Base-by-base conservation (phyloP, 2,888 invertebrate species). In the Cremastinae sp. region DNA sequence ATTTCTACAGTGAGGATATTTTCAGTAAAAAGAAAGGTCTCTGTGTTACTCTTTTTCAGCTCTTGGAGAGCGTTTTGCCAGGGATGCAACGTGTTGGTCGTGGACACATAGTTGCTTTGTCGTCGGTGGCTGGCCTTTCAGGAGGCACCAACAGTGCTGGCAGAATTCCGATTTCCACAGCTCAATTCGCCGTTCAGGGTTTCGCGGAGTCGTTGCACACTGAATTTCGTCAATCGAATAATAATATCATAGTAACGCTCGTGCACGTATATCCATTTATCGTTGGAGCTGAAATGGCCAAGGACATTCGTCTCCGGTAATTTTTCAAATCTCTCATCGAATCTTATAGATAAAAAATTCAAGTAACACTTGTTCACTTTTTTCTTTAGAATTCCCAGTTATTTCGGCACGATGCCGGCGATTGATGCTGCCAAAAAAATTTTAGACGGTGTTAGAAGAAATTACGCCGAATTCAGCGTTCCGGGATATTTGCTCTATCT, bases 151-250 rank as follows among this genome's bases (percentile, higher is more conserved):
- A 92, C 79, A 83, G 84, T 18, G 80, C 79, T n/a, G 83, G 82
- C 9, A 91, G 92, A 80, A 91, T 93, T 87, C 92, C 93, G 0
- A 87, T 93, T 10, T 92, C 93, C 71, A 92, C 93, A 0, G 92
- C 93, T 0, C 94, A 94, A 87, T 93, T 93, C 86, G 94, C 93
- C 12, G 92, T 93, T 0, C 92, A 93, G 84, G 94, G 94, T 1
- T 88, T 94, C 38, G 92, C 93, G 0, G 93, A 93, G 82, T 92
- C 93, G 0, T 86, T 94, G 2, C 91, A 92, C 84, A 92, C 92
- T 80, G 93, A 94, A 80, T 87, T 94, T 0, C 90, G 93, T 43
- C 91, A 92, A 45, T 91, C 91, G 34, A 92, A 92, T 78, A 90
- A 91, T 80, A 91, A 92, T 69, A 92, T 94, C 0, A 90, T 92